phyloP scores from a whole-genome alignment of 2,797 vertebrate genomes.

The Allobates femoralis region DNA sequence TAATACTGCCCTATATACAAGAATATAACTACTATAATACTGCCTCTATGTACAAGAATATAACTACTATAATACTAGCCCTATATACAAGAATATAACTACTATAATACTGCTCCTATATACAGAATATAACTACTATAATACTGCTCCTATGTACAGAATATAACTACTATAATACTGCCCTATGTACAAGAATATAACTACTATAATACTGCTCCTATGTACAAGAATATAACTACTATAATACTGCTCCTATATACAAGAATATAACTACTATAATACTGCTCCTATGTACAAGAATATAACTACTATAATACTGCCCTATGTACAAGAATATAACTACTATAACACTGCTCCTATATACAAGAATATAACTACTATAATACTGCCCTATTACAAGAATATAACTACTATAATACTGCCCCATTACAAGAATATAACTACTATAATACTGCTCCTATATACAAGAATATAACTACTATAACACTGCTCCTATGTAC shows the following conservation, averaged over 20 bases:
- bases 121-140: slow-evolving; percentile 13
- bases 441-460: slow-evolving; percentile 11
- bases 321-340: slow-evolving; percentile 8
- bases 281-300: not conserved
- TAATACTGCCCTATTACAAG: not conserved
- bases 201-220: no score
- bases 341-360: slow-evolving; percentile 11
- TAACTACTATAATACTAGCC: slow-evolving; percentile 1
- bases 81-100: no score
- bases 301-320: not conserved
- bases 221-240: not conserved
- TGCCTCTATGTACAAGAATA: slow-evolving; percentile 6
- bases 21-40: slow-evolving; percentile 2
- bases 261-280: slow-evolving; percentile 5
- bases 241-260: slow-evolving; percentile 3
- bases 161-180: slow-evolving; percentile 15
- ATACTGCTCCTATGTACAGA: not conserved
- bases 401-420: slow-evolving; percentile 3
- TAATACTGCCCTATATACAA: not conserved
- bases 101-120: not conserved
- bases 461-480: not conserved
- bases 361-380: slow-evolving; percentile 13
- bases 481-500: slow-evolving; percentile 7
- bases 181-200: no score
- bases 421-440: no score